Base-by-base conservation (phyloP, 2,888 invertebrate species). In the Vandiemenella viatica region DNA sequence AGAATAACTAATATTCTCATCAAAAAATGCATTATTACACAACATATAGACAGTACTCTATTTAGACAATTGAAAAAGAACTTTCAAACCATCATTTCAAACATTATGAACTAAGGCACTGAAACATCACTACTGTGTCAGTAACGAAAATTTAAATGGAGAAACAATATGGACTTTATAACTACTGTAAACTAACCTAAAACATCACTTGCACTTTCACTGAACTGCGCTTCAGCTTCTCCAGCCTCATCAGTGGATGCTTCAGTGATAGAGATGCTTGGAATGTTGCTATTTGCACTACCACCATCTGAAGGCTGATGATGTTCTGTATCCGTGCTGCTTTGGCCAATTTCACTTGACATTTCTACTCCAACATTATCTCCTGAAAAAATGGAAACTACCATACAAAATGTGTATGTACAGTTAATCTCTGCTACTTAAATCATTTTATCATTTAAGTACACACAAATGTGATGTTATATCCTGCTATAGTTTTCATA, bases 271-370 rank as follows among this genome's bases (percentile, higher is more conserved):
- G 60, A 57, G 20, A 59, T 58, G 3, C 59, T 52, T 19, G 61
- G 59, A 13, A 61, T 61, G 10, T 16, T 42, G 1, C 60, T 59
- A 43, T 59, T 56, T 1, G 58, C 57, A 5, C 22, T 15, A 23
- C 48, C 20, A 20, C 18, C 23, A 37, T 49, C 52, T 41, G 44
- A 21, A 15, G 42, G 26, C 19, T 17, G 23, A 40, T 50, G 37
- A 2, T 62, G 61, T 23, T 61, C 62, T 10, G 50, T 53, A 47
- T 72, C 73, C 46, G 59, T 62, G 15, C 57, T 57, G 48, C 61
- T 62, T 18, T 66, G 66, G 3, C 61, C 61, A 3, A 65, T 61
- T 56, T 67, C 68, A 13, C 52, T 51, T 26, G 70, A 1, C 62
- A 54, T 51, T 52, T 55, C 49, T 37, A 37, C 32, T 13, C 10